Conservation (phyloP, 2,113 vertebrate species). For the Oryzias curvinotus region DNA sequence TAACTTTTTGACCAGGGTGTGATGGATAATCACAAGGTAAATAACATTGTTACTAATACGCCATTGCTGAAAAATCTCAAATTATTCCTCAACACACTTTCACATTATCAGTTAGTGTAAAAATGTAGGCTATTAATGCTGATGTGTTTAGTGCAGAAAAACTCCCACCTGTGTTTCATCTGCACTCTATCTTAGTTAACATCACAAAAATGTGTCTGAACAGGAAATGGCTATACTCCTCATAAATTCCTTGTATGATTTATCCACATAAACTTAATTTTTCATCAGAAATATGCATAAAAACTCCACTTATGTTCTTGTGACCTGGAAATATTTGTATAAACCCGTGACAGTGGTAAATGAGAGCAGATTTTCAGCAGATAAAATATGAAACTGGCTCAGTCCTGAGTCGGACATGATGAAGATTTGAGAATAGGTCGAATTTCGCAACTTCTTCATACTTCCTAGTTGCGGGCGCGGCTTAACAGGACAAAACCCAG, state of each 20-base stretch:
- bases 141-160: no score
- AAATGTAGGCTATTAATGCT: no score
- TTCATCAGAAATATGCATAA: conserved; percentile 29
- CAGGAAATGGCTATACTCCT: not conserved
- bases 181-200: no score
- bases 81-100: no score
- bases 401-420: conserved; percentile 8
- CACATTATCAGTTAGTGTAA: no score
- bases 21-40: conserved; percentile 5
- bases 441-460: conserved; percentile 55
- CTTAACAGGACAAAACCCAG: conserved; percentile 5
- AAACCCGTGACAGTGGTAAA: no score
- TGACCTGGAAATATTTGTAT: no score
- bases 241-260: conserved; percentile 30
- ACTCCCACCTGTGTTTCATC: no score
- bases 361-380: not conserved
- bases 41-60: not conserved
- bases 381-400: not conserved
- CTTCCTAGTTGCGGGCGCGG: conserved; percentile 60
- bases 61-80: not conserved
- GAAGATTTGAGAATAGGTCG: conserved; percentile 2
- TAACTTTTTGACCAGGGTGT: conserved; percentile 30
- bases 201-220: no score
- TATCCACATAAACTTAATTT: conserved; percentile 1
- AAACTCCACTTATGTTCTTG: no score